phyloP scores from a whole-genome alignment of 2,888 invertebrate genomes.

The Lobophora halterata region DNA sequence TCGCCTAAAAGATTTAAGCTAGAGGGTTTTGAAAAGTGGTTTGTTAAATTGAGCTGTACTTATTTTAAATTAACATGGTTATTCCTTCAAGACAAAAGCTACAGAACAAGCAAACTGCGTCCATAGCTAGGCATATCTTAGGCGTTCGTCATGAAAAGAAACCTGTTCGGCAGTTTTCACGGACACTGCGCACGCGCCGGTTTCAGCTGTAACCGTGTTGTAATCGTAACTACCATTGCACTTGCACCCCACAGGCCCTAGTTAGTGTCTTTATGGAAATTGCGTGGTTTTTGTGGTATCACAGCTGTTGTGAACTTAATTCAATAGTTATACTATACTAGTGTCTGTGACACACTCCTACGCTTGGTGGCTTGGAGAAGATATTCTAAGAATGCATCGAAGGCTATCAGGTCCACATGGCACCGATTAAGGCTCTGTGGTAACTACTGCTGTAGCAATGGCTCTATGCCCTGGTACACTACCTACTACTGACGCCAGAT shows the following conservation, averaged over 20 bases:
- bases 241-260: slow-evolving; percentile 25
- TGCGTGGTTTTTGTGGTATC: background rate
- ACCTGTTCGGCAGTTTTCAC: slow-evolving; percentile 35
- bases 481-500: slow-evolving; percentile 8
- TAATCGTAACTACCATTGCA: slow-evolving; percentile 24
- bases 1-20: no score
- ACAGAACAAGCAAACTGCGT: no score
- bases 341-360: slow-evolving; percentile 3
- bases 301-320: background rate
- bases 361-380: slow-evolving; percentile 14
- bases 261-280: slow-evolving; percentile 8
- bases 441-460: slow-evolving; percentile 1
- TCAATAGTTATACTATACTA: background rate
- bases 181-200: slow-evolving; percentile 36
- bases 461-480: background rate
- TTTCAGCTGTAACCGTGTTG: slow-evolving; percentile 26
- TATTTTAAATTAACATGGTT: no score
- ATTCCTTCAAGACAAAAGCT: no score
- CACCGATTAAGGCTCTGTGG: slow-evolving; percentile 9
- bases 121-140: slow-evolving; percentile 1
- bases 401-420: slow-evolving; percentile 22
- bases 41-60: no score
- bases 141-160: slow-evolving; percentile 26
- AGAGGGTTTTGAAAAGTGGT: no score
- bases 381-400: slow-evolving; percentile 24